These are phyloP conservation scores for Cyanoliseus patagonus DNA, from an alignment of 2,113 vertebrate genomes.

Conservation along the genomic window DNA sequence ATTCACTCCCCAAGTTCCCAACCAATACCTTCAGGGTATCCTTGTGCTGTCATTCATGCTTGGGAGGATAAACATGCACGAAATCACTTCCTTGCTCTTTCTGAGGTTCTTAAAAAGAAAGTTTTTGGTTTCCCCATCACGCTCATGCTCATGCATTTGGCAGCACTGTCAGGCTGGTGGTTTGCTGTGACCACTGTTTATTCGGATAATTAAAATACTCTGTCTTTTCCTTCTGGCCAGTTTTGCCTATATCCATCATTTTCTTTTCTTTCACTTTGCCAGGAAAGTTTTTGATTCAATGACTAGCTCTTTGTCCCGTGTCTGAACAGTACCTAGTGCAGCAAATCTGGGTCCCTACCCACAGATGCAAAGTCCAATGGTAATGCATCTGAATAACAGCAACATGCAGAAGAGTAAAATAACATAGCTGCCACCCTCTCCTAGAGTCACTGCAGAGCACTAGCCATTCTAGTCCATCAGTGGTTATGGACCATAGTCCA, in stretches of 20 bases:
- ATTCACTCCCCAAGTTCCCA: background rate
- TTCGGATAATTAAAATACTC: background rate
- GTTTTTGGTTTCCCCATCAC: background rate
- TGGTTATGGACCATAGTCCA: background rate
- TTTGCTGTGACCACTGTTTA: background rate
- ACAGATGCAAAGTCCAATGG: background rate
- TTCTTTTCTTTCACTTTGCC: background rate
- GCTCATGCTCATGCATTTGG: background rate
- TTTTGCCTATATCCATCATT: background rate
- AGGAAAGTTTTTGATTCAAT: background rate
- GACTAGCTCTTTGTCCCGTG: background rate
- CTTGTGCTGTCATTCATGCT: background rate
- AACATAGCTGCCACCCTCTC: background rate
- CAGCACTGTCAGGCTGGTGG: background rate
- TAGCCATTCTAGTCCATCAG: background rate
- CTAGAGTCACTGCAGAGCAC: background rate
- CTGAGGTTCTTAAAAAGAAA: background rate
- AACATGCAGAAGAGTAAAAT: background rate
- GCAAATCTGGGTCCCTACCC: background rate
- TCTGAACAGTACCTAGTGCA: background rate
- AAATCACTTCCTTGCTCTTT: background rate
- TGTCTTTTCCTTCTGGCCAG: background rate
- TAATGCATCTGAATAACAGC: background rate
- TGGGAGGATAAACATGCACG: background rate
- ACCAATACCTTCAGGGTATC: background rate